These are phyloP conservation scores for Cydia strobilella DNA, from an alignment of 1,140 invertebrate genomes.

Conservation along the genomic window DNA sequence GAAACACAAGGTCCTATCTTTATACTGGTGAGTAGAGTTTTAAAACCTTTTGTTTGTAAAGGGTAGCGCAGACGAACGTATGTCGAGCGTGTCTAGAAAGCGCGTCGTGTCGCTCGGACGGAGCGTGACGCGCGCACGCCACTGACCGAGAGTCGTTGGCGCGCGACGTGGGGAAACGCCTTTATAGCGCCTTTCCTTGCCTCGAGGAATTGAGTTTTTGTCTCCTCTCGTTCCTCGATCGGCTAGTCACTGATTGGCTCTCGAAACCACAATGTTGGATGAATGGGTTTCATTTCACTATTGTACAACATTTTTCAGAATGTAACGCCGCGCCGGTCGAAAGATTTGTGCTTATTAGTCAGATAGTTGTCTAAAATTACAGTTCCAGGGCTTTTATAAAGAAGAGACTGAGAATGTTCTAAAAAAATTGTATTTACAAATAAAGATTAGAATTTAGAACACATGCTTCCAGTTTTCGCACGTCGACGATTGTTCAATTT, in stretches of 20 bases:
- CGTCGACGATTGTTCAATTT: too few relatives aligned
- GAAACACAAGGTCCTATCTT: background rate
- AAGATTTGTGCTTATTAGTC: background rate
- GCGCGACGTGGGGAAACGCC: constrained; percentile 49
- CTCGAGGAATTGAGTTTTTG: constrained; percentile 3
- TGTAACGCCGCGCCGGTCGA: too few relatives aligned
- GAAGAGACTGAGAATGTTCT: too few relatives aligned
- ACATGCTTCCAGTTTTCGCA: too few relatives aligned
- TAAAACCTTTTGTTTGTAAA: background rate
- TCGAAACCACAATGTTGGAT: background rate
- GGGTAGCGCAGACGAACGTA: constrained; percentile 1
- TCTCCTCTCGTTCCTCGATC: background rate
- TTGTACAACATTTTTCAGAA: too few relatives aligned
- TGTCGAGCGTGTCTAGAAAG: constrained; percentile 55
- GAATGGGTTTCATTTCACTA: background rate
- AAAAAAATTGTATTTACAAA: too few relatives aligned
- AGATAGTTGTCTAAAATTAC: background rate
- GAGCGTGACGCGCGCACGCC: constrained; percentile 50
- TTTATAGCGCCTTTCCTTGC: constrained; percentile 40
- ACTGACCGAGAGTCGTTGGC: constrained; percentile 60
- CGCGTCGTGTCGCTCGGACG: constrained; percentile 56
- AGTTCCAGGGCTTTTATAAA: too few relatives aligned
- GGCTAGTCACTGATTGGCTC: background rate
- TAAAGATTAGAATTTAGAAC: too few relatives aligned
- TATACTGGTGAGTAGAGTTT: background rate